A percentile compares a stretch with the other conserved stretches of the same genome.
These are phyloP conservation scores for Eulemur coronatus DNA, from an alignment of 2,797 vertebrate genomes.

Conservation along the genomic window DNA sequence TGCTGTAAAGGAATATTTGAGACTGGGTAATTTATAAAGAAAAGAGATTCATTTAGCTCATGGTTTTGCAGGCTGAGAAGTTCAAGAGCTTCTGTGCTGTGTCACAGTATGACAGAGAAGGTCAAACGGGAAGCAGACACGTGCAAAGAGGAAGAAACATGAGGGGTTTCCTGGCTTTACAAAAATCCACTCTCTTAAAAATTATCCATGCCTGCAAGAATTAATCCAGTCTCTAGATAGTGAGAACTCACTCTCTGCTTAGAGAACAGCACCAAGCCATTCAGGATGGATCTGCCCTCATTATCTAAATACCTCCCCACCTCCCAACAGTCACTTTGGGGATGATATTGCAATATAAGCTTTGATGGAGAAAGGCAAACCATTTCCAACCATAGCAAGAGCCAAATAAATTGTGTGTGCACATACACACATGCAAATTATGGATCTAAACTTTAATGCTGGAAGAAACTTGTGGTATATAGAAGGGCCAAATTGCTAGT, in stretches of 20 bases:
- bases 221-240: background rate
- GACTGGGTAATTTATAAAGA: background rate
- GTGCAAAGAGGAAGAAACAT: background rate
- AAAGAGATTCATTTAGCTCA: background rate
- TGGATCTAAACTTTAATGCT: background rate
- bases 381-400: no score
- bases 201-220: background rate
- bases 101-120: background rate
- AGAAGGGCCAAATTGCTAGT: background rate
- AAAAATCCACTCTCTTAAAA: background rate
- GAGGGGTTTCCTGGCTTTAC: background rate
- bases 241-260: background rate
- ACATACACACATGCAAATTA: background rate
- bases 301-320: background rate
- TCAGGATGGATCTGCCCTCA: background rate
- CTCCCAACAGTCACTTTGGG: background rate
- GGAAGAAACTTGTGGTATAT: background rate
- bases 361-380: background rate
- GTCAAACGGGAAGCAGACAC: background rate
- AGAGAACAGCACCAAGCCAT: background rate
- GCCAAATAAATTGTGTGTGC: background rate
- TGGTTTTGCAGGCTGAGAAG: background rate
- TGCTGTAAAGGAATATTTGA: background rate
- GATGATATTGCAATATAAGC: background rate
- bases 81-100: background rate